Base-by-base conservation (phyloP, 2,888 invertebrate genomes). In the Formica aserva region DNA sequence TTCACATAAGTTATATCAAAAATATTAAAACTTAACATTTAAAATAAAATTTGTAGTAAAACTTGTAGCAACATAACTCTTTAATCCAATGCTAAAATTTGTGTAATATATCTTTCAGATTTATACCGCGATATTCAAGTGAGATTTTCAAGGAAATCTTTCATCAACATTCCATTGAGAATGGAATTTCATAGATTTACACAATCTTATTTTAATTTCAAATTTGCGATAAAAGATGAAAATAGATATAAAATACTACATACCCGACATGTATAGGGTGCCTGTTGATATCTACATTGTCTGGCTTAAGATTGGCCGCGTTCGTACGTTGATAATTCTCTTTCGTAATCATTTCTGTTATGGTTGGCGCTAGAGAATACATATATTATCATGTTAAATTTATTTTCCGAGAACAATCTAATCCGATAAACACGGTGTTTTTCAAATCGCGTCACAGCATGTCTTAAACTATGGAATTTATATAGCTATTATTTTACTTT, bases 261-360 rank as follows among this genome's bases (percentile, higher is more conserved):
- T 95, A 97, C 96, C 96, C 96, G 90, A 96, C 96, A 92, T 96
- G 96, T 76, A 96, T 95, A 22, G 96, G 96, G 89, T 96, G 96
- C 85, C 96, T 95, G 82, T 96, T 95, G 88, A 96, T 96, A 91
- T 96, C 96, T n/a, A 96, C 95, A 93, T 97, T 96, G 91, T 96
- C 96, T 6, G 95, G 95, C 29, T 95, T 96, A 91, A 96, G 96
- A 91, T 96, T 96, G 72, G 95, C 95, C 18, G 95, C 95, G 62
- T 93, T 94, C 71, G 94, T 91, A 80, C 95, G 95, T 78, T 95
- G 94, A 88, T 95, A 95, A 87, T 92, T 95, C 77, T 95, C 95
- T 92, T 95, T 95, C 81, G 94, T 94, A 81, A 94, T 94, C 93
- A 94, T 94, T 90, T 95, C 94, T 84, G 94, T 94, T 88, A 94